Conservation (phyloP, 2,797 vertebrate species). For the Sebastes hubbsi region DNA sequence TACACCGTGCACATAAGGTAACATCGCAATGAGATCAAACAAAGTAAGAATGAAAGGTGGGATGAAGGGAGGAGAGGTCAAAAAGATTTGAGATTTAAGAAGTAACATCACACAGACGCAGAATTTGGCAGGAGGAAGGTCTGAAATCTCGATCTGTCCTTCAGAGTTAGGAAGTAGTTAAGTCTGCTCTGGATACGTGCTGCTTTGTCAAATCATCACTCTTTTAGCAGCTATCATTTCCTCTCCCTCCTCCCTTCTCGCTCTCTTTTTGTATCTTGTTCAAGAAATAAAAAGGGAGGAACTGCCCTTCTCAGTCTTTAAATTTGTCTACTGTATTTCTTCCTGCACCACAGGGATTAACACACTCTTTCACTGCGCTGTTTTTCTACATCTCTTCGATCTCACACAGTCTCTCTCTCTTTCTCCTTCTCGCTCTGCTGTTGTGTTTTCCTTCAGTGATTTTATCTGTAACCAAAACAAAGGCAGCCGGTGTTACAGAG, state of each 20-base stretch:
- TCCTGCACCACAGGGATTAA: slow-evolving; percentile 40
- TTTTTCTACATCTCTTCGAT: slow-evolving; percentile 32
- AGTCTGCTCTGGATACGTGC: slow-evolving; percentile 13
- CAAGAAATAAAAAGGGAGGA: slow-evolving; percentile 26
- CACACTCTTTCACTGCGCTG: slow-evolving; percentile 5
- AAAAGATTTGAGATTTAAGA: neutral
- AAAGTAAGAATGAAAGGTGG: slow-evolving; percentile 57
- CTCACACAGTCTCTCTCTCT: slow-evolving; percentile 10
- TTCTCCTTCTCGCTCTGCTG: slow-evolving; percentile 21
- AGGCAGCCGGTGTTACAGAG: slow-evolving; percentile 62
- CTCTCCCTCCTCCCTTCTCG: slow-evolving; percentile 28
- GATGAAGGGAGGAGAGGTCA: slow-evolving; percentile 13
- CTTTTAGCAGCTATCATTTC: slow-evolving; percentile 44
- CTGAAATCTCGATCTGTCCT: slow-evolving; percentile 1
- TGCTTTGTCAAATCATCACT: slow-evolving; percentile 63
- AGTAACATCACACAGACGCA: slow-evolving; percentile 1
- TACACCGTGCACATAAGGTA: slow-evolving; percentile 73
- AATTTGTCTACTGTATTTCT: slow-evolving; percentile 34
- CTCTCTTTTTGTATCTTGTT: slow-evolving; percentile 31
- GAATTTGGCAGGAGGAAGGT: neutral
- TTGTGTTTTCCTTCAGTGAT: slow-evolving; percentile 66
- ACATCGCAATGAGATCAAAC: slow-evolving; percentile 78
- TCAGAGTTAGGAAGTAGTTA: slow-evolving; percentile 12
- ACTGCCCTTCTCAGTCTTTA: slow-evolving; percentile 22
- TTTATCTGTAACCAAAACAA: slow-evolving; percentile 81